A percentile compares a stretch with the other conserved stretches of the same genome.
Evolutionary conservation across 2,113 vertebrate genomes (phyloP).

Genomic region (Hippolais icterina): DNA sequence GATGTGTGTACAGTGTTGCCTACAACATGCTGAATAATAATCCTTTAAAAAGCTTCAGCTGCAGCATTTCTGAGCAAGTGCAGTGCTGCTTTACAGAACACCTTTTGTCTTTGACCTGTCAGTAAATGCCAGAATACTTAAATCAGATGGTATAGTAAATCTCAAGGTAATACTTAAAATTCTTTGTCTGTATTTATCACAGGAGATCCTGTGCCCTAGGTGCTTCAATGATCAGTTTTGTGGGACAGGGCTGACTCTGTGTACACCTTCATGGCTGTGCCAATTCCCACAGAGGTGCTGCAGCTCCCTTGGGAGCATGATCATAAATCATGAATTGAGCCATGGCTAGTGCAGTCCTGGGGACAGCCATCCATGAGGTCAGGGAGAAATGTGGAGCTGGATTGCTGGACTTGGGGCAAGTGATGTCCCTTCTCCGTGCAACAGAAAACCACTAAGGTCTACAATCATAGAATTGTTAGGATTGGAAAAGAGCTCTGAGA

Average conservation of each 20-base stretch:
- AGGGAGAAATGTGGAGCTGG: neutral
- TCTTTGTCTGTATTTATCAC: neutral
- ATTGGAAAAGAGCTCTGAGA: neutral
- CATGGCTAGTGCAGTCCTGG: neutral
- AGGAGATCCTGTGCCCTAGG: neutral
- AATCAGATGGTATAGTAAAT: neutral
- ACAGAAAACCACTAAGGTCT: neutral
- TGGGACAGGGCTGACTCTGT: neutral
- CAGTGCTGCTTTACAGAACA: neutral
- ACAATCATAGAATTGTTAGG: neutral
- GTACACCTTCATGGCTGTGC: neutral
- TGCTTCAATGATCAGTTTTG: neutral
- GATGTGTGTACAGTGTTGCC: neutral
- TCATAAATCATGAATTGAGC: neutral
- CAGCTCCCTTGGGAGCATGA: neutral
- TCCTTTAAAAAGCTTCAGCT: neutral
- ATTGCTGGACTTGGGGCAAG: neutral
- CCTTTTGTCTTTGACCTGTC: neutral
- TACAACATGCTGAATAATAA: neutral
- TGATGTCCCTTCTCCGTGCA: fast-evolving
- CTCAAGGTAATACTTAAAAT: neutral
- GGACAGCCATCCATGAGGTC: neutral
- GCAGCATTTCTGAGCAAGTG: neutral
- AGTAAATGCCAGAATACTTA: conserved; percentile 9
- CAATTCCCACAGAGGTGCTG: neutral